phyloP scores from a whole-genome alignment of 1,140 invertebrate species.

The Polyergus mexicanus region DNA sequence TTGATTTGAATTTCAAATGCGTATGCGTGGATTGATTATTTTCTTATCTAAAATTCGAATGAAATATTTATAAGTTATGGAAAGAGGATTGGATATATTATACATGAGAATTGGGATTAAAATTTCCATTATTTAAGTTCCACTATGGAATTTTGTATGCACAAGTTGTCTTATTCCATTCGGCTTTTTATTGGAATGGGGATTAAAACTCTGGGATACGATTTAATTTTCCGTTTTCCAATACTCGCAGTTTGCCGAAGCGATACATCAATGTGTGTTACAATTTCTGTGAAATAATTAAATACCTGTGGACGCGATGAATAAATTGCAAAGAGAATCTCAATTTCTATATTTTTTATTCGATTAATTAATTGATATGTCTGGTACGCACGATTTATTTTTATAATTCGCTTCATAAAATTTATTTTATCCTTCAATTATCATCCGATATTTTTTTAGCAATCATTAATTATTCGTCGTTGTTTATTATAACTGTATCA shows the following conservation, averaged over 20 bases:
- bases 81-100: background rate
- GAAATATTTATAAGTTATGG: conserved; percentile 33
- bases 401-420: background rate
- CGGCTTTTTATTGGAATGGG: background rate
- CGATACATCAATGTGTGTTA: conserved; percentile 29
- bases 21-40: background rate
- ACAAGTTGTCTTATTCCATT: conserved; percentile 19
- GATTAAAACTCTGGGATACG: conserved; percentile 31
- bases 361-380: conserved; percentile 38
- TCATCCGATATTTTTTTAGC: background rate
- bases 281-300: conserved; percentile 56
- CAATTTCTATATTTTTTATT: conserved; percentile 19
- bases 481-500: conserved; percentile 15
- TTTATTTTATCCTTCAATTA: conserved; percentile 15
- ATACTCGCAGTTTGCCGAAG: conserved; percentile 3
- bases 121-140: background rate
- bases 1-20: conserved; percentile 13
- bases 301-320: conserved; percentile 35
- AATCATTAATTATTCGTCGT: conserved; percentile 6
- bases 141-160: background rate
- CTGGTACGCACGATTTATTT: background rate
- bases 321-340: conserved; percentile 20
- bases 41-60: background rate
- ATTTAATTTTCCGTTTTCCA: conserved; percentile 51
- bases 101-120: background rate